A percentile compares a stretch with the other conserved stretches of the same genome.
Evolutionary conservation across 2,797 vertebrate species (phyloP).

Genomic region (Xiphorhynchus erythropygius): DNA sequence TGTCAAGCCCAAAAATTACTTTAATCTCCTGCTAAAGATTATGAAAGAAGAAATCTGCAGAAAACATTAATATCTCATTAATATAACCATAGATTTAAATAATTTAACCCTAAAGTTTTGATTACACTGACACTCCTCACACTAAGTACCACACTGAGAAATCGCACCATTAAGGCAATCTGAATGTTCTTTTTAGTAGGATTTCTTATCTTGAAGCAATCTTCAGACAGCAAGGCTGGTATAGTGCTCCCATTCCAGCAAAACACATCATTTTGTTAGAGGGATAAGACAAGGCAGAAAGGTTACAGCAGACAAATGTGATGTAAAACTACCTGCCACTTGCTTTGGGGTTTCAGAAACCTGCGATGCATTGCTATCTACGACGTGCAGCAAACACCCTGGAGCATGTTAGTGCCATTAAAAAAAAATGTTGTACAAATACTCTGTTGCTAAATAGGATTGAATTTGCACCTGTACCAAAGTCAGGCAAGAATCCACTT

Average conservation of each 20-base stretch:
- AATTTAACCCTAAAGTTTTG: background rate
- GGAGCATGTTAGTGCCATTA: background rate
- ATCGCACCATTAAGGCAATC: background rate
- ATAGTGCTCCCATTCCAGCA: background rate
- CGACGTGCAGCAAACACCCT: background rate
- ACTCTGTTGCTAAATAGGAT: background rate
- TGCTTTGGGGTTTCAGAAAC: background rate
- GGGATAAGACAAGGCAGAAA: background rate
- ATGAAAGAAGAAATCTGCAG: background rate
- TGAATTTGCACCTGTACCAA: background rate
- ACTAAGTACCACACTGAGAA: background rate
- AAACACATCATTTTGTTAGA: background rate
- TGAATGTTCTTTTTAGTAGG: background rate
- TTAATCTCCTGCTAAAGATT: background rate
- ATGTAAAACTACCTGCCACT: background rate
- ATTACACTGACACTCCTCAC: background rate
- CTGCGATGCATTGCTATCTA: background rate
- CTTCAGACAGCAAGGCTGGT: background rate
- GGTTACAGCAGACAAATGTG: background rate
- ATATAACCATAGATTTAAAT: background rate
- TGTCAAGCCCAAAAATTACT: background rate
- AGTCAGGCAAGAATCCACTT: background rate
- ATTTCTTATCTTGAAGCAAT: background rate
- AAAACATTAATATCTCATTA: background rate
- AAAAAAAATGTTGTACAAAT: background rate